Conservation (phyloP, 1,140 invertebrate species). For the Araneus ventricosus region DNA sequence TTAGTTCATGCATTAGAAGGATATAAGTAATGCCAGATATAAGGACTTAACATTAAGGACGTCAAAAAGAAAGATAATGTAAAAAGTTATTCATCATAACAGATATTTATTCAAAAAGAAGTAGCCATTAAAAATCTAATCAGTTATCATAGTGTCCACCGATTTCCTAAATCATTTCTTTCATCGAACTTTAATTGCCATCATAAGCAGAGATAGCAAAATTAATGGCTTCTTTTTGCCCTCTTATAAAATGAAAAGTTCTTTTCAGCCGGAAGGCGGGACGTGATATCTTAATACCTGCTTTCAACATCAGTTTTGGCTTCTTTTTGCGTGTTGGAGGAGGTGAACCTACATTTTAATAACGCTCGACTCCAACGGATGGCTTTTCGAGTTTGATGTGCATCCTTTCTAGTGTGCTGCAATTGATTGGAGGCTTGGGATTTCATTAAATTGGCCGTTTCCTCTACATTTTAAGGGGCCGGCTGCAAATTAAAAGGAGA, state of each 20-base stretch:
- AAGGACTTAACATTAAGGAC: neutral
- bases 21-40: neutral
- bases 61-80: neutral
- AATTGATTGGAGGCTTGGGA: slow-evolving; percentile 41
- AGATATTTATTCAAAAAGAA: neutral
- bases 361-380: neutral
- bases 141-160: neutral
- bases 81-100: neutral
- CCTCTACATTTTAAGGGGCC: slow-evolving; percentile 33
- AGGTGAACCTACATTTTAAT: slow-evolving; percentile 10
- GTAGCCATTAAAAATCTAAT: neutral
- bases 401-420: slow-evolving; percentile 27
- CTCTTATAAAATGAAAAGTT: slow-evolving; percentile 37
- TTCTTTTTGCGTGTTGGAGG: neutral
- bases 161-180: slow-evolving; percentile 35
- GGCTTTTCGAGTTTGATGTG: slow-evolving; percentile 31
- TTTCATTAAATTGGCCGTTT: slow-evolving; percentile 56
- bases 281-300: slow-evolving; percentile 59
- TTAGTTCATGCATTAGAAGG: no score
- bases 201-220: neutral
- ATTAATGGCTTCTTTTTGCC: slow-evolving; percentile 49
- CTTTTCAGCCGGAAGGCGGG: slow-evolving; percentile 45
- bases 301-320: slow-evolving; percentile 4
- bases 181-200: slow-evolving; percentile 21
- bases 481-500: neutral